A percentile compares a stretch with the other conserved stretches of the same genome.
Evolutionary conservation across 2,888 invertebrate genomes (phyloP).

Genomic region (Ischnus inquisitorius): DNA sequence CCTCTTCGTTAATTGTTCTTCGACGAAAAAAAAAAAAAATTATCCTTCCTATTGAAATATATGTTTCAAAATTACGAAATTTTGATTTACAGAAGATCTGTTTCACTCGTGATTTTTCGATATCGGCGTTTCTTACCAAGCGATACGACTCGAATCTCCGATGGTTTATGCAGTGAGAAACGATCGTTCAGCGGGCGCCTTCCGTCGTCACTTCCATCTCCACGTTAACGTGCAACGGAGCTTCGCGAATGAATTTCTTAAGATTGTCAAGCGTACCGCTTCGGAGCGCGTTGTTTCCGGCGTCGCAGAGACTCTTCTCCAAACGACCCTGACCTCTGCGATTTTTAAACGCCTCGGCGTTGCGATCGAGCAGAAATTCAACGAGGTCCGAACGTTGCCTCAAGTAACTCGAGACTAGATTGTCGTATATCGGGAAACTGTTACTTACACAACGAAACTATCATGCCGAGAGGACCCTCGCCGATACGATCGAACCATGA

Average conservation of each 20-base stretch:
- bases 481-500: conserved; percentile 88
- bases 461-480: conserved; percentile 87
- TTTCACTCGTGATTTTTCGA: neutral
- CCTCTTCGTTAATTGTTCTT: conserved; percentile 70
- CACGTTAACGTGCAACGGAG: conserved; percentile 91
- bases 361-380: conserved; percentile 93
- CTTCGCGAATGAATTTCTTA: conserved; percentile 90
- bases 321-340: conserved; percentile 91
- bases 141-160: neutral
- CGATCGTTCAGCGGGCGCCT: conserved; percentile 83
- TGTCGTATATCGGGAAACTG: conserved; percentile 93
- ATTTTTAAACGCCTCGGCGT: conserved; percentile 89
- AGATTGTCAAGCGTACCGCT: conserved; percentile 88
- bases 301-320: conserved; percentile 88
- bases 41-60: neutral
- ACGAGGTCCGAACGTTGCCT: conserved; percentile 91
- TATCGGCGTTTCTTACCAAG: neutral
- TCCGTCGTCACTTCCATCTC: conserved; percentile 92
- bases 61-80: conserved; percentile 36
- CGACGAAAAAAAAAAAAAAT: neutral
- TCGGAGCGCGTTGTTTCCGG: conserved; percentile 88
- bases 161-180: neutral
- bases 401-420: conserved; percentile 89
- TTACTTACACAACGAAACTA: conserved; percentile 89
- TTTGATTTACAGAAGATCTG: conserved; percentile 50